A percentile compares a stretch with the other conserved stretches of the same genome.
These are phyloP conservation scores for Falco cherrug DNA, from an alignment of 2,797 vertebrate species.

Conservation along the genomic window DNA sequence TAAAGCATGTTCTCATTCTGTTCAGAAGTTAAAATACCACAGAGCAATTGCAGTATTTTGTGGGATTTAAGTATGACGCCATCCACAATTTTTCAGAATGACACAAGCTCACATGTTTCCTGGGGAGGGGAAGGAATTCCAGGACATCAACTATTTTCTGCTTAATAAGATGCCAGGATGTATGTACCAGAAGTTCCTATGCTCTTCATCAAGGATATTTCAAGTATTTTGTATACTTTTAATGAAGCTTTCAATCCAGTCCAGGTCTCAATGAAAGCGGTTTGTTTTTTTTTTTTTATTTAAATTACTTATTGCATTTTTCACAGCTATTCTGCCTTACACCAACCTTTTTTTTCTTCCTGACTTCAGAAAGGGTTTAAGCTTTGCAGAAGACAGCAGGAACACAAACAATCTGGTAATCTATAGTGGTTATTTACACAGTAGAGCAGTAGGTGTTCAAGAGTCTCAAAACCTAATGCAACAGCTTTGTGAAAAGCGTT, in stretches of 20 bases:
- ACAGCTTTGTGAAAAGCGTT: background rate
- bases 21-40: slow-evolving; percentile 52
- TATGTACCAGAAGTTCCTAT: background rate
- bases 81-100: slow-evolving; percentile 58
- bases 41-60: slow-evolving; percentile 45
- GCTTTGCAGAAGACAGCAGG: background rate
- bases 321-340: background rate
- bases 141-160: slow-evolving; percentile 26
- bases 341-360: background rate
- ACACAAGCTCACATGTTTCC: slow-evolving; percentile 60
- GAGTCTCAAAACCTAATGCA: background rate
- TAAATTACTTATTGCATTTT: background rate
- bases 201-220: background rate
- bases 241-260: background rate
- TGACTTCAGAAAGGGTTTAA: background rate
- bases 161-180: background rate
- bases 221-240: background rate
- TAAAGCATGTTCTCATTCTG: background rate
- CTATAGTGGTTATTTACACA: background rate
- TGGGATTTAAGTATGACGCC: slow-evolving; percentile 53
- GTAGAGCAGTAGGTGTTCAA: background rate
- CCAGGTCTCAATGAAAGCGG: background rate
- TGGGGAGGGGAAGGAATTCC: background rate
- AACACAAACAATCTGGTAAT: background rate
- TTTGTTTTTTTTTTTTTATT: no score